These are phyloP conservation scores for Micoletzkya japonica DNA, from an alignment of 2,888 invertebrate genomes.

Conservation along the genomic window DNA sequence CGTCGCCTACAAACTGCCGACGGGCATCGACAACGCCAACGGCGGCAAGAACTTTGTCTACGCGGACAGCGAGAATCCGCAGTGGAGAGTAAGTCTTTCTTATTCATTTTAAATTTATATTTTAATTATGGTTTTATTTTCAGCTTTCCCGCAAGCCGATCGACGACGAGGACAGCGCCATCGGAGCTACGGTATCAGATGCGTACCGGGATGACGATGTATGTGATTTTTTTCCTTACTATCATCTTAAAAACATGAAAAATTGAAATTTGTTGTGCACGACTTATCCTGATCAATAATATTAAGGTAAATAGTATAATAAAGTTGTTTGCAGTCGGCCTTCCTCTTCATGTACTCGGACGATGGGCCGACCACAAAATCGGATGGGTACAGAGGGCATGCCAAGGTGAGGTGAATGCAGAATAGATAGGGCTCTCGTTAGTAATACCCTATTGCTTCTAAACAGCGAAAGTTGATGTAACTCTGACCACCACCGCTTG, in stretches of 20 bases:
- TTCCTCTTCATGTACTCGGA: conserved; percentile 47
- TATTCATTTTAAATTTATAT: not conserved
- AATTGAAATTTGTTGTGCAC: too few relatives aligned
- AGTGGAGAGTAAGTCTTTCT: conserved; percentile 5
- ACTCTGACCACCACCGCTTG: not conserved
- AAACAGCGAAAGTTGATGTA: not conserved
- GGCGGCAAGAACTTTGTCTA: conserved; percentile 41
- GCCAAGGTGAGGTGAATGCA: conserved; percentile 41
- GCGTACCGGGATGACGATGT: conserved; percentile 34
- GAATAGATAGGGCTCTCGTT: too few relatives aligned
- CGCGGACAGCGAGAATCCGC: conserved; percentile 39
- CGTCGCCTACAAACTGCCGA: conserved; percentile 51
- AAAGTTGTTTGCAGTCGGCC: conserved; percentile 27
- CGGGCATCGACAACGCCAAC: conserved; percentile 28
- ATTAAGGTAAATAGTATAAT: not conserved
- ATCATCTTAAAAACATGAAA: too few relatives aligned
- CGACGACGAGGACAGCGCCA: conserved; percentile 33
- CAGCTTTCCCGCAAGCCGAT: conserved; percentile 32
- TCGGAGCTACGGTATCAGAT: conserved; percentile 46
- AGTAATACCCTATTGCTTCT: not conserved
- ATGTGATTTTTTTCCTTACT: not conserved
- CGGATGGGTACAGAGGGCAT: conserved; percentile 45
- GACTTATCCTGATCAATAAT: too few relatives aligned
- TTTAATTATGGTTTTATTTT: too few relatives aligned
- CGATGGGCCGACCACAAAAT: conserved; percentile 37